Base-by-base conservation (phyloP, 2,888 invertebrate species). In the Parthenolecanium corni region DNA sequence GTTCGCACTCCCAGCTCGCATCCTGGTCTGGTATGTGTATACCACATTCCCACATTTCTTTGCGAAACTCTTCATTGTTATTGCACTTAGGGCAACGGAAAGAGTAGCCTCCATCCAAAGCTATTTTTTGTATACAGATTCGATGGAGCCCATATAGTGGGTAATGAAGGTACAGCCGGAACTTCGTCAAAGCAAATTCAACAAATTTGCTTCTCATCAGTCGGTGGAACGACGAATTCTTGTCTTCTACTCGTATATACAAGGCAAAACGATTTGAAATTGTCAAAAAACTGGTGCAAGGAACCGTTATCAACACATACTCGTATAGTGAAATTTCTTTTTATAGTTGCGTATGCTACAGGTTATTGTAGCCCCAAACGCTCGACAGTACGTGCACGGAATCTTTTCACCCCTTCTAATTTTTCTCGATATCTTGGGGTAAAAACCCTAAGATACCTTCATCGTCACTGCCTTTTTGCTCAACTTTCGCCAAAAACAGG, bases 81-180 rank as follows among this genome's bases (percentile, higher is more conserved):
- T 89, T 89, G 69, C 86, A 91, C 0, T 88, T 74, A 0, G 91
- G 90, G 71, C 91, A 91, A 70, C 87, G 89, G 67, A 89, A 81
- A 71, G 85, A 89, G 69, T 89, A 86, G 0, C 90, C 91, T 0
- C 89, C 82, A 67, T 80, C 84, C 5, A 81, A 71, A 0, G 89
- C 86, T 74, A 86, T 80, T 62, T 38, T 18, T 75, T 84, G 82
- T 31, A 87, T 71, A 73, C 90, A 90, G 16, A 69, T 70, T 49
- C 84, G 77, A 90, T 0, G 86, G 83, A 0, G 87, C 81, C 78
- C 82, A 81, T 23, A 89, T 75, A 0, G 82, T 80, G 1, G 75
- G 72, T 42, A 71, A 67, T 36, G 54, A 62, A 64, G 73, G 77
- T 25, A 74, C 75, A 0, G 76, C 75, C 0, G 76, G 71, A 2